Evolutionary conservation across 2,113 vertebrate genomes (phyloP), one percentile per base, ranked within the genome.

Genomic region (Ceyx melanurus): DNA sequence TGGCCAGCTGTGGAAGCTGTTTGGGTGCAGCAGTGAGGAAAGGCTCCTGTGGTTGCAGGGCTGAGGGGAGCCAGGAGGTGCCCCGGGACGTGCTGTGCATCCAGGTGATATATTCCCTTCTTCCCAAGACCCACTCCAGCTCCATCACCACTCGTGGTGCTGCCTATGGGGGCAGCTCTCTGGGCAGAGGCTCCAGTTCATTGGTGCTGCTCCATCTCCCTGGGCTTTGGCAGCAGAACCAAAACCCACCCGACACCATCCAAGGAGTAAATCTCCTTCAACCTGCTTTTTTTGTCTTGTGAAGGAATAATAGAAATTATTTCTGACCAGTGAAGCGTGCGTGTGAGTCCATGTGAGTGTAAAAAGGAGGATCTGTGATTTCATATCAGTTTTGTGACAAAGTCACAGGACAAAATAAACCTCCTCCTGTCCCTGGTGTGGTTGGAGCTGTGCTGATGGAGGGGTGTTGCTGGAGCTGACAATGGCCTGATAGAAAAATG

Each of bases 401-500:
- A 68, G 29, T 42, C 50, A 43, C 26, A 11, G 82, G 88, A 70
- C 37, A 77, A 79, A 89, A 82, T 50, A 23, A 76, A 78, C 54
- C 29, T 88, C 68, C 81, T 43, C 75, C 37, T 73, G 37, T 58
- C n/a, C 45, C 60, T 33, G 77, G 17, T 43, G 40, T 58, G 89
- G 19, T 67, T 57, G 78, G 5, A 87, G 84, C 84, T 19, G 35
- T 2, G 1, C 82, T 76, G 89, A 84, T 91, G 70, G 82, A 79
- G 84, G 89, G 79, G 71, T 73, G 75, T 84, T 92, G 85, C 91
- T 89, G 65, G 17, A n/a, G 82, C 71, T 93, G 94, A 88, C 87
- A 91, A 66, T 31, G 56, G 88, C 88, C 90, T 86, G 92, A 80
- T 76, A 82, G 82, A 86, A 94, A 94, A 92, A 91, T 40, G 86